These are phyloP conservation scores for Epinotia nisella DNA, from an alignment of 2,888 invertebrate species.

Conservation along the genomic window DNA sequence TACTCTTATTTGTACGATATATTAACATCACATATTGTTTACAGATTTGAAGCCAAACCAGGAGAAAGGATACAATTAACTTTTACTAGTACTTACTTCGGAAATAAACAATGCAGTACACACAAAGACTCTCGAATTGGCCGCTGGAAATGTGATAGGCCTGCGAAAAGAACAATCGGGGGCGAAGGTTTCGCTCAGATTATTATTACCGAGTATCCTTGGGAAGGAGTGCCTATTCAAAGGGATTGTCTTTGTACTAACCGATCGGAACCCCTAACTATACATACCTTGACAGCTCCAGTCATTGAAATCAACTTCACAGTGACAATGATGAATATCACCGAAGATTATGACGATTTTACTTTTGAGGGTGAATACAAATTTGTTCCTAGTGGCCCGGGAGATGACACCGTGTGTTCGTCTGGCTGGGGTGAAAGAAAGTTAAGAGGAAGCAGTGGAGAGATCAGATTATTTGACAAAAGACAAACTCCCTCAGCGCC, in stretches of 20 bases:
- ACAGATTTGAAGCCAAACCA: constrained; percentile 88
- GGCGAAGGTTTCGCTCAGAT: constrained; percentile 86
- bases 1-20: neutral
- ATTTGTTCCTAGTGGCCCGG: constrained; percentile 84
- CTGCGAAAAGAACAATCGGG: constrained; percentile 73
- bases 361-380: constrained; percentile 91
- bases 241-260: constrained; percentile 91
- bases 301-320: constrained; percentile 90
- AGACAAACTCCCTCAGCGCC: constrained; percentile 75
- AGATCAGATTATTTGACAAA: constrained; percentile 88
- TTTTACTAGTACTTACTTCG: constrained; percentile 88
- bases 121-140: constrained; percentile 87
- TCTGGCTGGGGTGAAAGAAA: constrained; percentile 87
- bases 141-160: constrained; percentile 88
- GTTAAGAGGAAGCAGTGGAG: constrained; percentile 89
- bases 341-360: constrained; percentile 91
- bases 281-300: constrained; percentile 88
- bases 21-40: constrained; percentile 44
- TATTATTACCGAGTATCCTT: constrained; percentile 88
- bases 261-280: constrained; percentile 86
- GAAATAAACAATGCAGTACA: constrained; percentile 87
- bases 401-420: constrained; percentile 86
- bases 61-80: constrained; percentile 89
- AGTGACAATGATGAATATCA: constrained; percentile 91
- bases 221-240: constrained; percentile 87